Base-by-base conservation (phyloP, 30 jellyfish, hydroid and myxozoan species). In the Catostylus mosaicus region DNA sequence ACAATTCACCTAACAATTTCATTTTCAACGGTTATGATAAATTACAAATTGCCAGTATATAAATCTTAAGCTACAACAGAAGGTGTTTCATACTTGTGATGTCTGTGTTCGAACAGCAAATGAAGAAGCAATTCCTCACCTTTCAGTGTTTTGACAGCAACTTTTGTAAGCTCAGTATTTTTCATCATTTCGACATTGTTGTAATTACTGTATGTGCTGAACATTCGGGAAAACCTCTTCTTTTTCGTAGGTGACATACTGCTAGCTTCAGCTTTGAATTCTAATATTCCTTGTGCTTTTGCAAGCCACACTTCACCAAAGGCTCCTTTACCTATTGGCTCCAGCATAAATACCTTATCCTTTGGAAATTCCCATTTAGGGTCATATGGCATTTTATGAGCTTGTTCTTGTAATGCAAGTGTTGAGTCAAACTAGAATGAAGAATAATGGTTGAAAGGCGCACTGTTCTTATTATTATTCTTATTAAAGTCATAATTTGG, bases 261-360 rank as follows among this genome's bases (percentile, higher is more conserved):
- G 73, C 80, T 40, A 27, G 54, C 74, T 36, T 38, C 37, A 23
- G 92, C 85, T 34, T 75, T 75, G 80, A 86, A 86, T 18, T 71
- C 89, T 27, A 66, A 59, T 27, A 95, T 95, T 19, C 99, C 99
- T 57, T 75, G 90, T 14, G 99, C 99, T 30, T 89, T 74, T 0
- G 97, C 99, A 26, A 95, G 82, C 97, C 97, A 95, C 19, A 95
- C 99, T 45, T 81, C 90, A 11, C 99, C 99, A 73, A 95, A 95
- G 0, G 97, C 99, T 71, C 99, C 99, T 6, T 84, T 35, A 23
- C 99, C 99, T 2, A 95, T 69, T 19, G 82, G 79, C 48, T 96
- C 82, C 22, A 75, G 38, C 47, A 95, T 61, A 10, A 66, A 61
- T 27, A 95, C 65, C 36, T 88, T 96, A 22, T 88, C 96, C 35